Evolutionary conservation across 2,888 invertebrate genomes (phyloP), one percentile per base, ranked within the genome.

Genomic region (Agrochola circellaris): DNA sequence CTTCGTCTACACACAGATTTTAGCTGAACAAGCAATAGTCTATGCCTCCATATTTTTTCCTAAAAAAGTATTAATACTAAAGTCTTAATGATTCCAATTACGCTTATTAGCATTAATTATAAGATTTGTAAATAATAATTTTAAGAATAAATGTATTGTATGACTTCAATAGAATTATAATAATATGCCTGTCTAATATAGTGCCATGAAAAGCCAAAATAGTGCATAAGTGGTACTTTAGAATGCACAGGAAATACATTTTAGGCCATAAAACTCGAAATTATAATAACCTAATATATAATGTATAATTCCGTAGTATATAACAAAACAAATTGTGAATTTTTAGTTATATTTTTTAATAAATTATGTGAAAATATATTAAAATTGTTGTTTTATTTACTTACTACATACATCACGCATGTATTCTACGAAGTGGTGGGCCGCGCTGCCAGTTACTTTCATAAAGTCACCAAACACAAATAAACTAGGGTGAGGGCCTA

Each of bases 341-440:
- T 84, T 79, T 85, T 87, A 86, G 81, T 72, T 77, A 79, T 84
- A 84, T 82, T 88, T 84, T 88, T 82, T 70, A 87, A 88, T 88
- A 88, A 88, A 88, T 88, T 88, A 88, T 88, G 88, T 84, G 86
- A 84, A 89, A 86, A 82, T 72, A 82, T 76, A 81, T 71, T 7
- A 38, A 34, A 0, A 2, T 2, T 6, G 1, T 64, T 68, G 48
- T 64, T 67, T 62, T 3, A 8, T 20, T 9, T 0, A 17, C 48
- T 42, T 13, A 13, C 9, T 11, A 42, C 11, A n/a, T n/a, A n/a
- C n/a, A 8, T 0, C 38, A 42, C 42, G 2, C 11, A 9, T 9
- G 42, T 42, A 11, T 42, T 42, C 42, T 9, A 9, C 42, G 11
- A 42, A 9, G 42, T 9, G 42, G 42, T 42, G 11, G 9, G 11